Conservation (phyloP, 2,113 vertebrate species). For the Lampris megalopsis region DNA sequence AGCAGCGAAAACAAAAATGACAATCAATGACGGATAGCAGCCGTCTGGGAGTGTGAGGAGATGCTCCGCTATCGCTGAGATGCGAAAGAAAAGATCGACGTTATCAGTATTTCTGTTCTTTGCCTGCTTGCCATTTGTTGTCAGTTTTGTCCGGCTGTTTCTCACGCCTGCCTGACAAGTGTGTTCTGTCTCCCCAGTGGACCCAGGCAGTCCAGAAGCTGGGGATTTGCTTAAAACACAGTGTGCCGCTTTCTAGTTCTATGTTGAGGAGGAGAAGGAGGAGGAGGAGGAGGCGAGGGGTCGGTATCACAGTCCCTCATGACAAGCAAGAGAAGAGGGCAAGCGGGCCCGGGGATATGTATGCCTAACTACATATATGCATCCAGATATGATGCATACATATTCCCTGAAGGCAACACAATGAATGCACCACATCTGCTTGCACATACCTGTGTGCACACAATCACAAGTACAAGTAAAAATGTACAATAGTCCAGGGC, state of each 20-base stretch:
- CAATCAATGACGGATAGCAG: slow-evolving; percentile 57
- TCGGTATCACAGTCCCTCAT: slow-evolving; percentile 40
- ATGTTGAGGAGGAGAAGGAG: slow-evolving; percentile 41
- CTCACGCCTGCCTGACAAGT: slow-evolving; percentile 58
- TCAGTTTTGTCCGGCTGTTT: slow-evolving; percentile 60
- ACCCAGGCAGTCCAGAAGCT: slow-evolving; percentile 48
- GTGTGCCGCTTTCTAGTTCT: slow-evolving; percentile 41
- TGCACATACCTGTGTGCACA: slow-evolving; percentile 14
- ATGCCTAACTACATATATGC: not conserved
- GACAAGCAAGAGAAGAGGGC: slow-evolving; percentile 36
- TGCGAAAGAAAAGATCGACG: slow-evolving; percentile 30
- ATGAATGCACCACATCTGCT: not conserved
- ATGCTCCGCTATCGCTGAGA: not conserved
- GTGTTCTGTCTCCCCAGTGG: slow-evolving; percentile 52
- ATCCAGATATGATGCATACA: not conserved
- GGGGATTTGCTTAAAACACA: slow-evolving; percentile 57
- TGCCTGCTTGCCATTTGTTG: slow-evolving; percentile 45
- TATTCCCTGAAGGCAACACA: slow-evolving; percentile 7
- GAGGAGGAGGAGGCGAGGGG: too few species aligned
- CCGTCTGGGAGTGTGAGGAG: slow-evolving; percentile 13
- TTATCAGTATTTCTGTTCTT: slow-evolving; percentile 59
- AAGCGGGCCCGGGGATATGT: slow-evolving; percentile 21
- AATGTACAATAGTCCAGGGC: too few species aligned
- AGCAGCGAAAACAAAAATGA: slow-evolving; percentile 43
- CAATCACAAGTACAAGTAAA: not conserved